phyloP scores from a whole-genome alignment of 2,888 invertebrate species.

The Himalopsyche tibetana region DNA sequence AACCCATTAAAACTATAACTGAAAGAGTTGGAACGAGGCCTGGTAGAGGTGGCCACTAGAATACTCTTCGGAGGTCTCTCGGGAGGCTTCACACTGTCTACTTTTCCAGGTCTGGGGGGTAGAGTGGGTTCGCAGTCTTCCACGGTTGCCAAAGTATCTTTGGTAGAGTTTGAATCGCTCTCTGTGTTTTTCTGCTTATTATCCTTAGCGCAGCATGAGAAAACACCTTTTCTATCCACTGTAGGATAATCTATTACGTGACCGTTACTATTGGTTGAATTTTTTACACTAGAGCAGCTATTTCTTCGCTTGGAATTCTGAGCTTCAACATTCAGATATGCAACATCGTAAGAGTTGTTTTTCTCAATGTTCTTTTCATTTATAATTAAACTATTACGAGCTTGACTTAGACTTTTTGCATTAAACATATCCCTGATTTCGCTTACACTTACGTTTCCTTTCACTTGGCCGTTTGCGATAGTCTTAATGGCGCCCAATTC shows the following conservation, averaged over 20 bases:
- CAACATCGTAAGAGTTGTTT: conserved; percentile 68
- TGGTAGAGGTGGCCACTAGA: conserved; percentile 75
- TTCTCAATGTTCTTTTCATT: conserved; percentile 73
- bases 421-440: conserved; percentile 77
- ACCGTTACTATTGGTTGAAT: conserved; percentile 72
- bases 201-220: conserved; percentile 83
- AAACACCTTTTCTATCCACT: conserved; percentile 83
- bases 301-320: conserved; percentile 73
- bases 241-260: conserved; percentile 85
- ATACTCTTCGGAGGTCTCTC: conserved; percentile 82
- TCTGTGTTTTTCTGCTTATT: conserved; percentile 76
- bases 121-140: conserved; percentile 78
- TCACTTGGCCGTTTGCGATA: conserved; percentile 71
- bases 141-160: conserved; percentile 74
- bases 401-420: conserved; percentile 75
- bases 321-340: conserved; percentile 71
- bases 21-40: conserved; percentile 79
- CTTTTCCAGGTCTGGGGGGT: conserved; percentile 79
- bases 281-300: conserved; percentile 71
- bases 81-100: conserved; percentile 78
- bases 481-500: conserved; percentile 48
- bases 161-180: conserved; percentile 72
- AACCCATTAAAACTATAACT: conserved; percentile 74
- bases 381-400: conserved; percentile 75
- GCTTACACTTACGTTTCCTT: conserved; percentile 78